Evolutionary conservation across 2,113 vertebrate genomes (phyloP), one percentile per base, ranked within the genome.

Genomic region (Cyprinodon tularosa): DNA sequence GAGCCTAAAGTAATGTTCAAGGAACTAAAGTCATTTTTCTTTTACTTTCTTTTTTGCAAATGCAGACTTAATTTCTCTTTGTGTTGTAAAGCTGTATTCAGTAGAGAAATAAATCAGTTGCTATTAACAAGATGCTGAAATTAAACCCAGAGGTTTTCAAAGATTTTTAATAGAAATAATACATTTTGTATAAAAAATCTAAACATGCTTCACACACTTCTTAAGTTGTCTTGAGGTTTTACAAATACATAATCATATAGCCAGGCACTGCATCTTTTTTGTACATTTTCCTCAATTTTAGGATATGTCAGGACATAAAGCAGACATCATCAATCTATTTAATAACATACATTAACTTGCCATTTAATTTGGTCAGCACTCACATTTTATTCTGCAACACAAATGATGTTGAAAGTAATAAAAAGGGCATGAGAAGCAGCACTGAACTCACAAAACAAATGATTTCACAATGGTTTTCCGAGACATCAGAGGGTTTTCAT

Each of bases 81-180:
- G 76, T 37, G 14, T 62, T 3, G 12, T 8, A 42, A 60, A 40
- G 40, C 29, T 12, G n/a, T 29, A 68, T 39, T 36, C 69, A 36
- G 40, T 45, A 13, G 37, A 75, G 12, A 15, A 66, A 50, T 13
- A 71, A 74, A 62, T 12, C 4, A 12, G 1, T 37, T n/a, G 0
- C 10, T 7, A 76, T 36, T 62, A 29, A 63, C 57, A 78, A 40
- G 77, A 74, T 67, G 36, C 73, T 71, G 53, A 72, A 66, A 72
- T 62, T 4, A 7, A 64, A 72, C 29, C 2, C 20, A 84, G 48
- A 88, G 75, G 92, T 94, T 98, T 96, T 90, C 95, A 97, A 98
- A 97, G 94, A 96, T 92, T 97, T 96, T 98, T 98, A 98, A 98
- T 98, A 98, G 96, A 99, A 99, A 98, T 96, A 93, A 93, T 86